phyloP scores from a whole-genome alignment of 2,888 invertebrate genomes.

The Neuroscelio doddi region DNA sequence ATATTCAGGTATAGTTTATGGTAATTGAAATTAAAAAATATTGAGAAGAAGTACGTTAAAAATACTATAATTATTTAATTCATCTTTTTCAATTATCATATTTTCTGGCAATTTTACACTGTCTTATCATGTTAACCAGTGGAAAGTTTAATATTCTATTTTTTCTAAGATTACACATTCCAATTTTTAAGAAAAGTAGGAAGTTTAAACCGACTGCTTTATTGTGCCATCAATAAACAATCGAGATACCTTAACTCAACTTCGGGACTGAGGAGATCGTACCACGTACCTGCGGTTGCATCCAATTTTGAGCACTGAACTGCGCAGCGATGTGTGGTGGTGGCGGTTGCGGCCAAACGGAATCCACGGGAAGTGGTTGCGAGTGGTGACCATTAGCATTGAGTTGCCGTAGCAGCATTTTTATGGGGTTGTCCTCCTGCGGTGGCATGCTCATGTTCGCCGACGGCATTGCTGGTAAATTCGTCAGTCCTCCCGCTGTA shows the following conservation, averaged over 20 bases:
- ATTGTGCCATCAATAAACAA: no score
- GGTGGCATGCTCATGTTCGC: slow-evolving; percentile 53
- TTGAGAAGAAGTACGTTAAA: no score
- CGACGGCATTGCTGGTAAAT: slow-evolving; percentile 66
- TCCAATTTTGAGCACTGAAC: slow-evolving; percentile 67
- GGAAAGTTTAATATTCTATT: no score
- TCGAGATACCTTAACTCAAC: not conserved
- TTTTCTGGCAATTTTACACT: no score
- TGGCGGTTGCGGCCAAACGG: slow-evolving; percentile 68
- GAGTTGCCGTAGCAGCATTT: slow-evolving; percentile 73
- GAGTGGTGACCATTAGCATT: slow-evolving; percentile 62
- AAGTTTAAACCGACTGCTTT: no score
- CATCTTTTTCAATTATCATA: no score
- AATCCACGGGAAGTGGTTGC: slow-evolving; percentile 55
- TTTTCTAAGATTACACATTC: no score
- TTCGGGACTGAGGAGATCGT: no score
- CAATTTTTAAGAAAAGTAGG: not conserved
- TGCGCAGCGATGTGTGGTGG: slow-evolving; percentile 62
- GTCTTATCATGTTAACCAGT: no score
- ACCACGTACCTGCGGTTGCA: slow-evolving; percentile 61
- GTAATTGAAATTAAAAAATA: no score
- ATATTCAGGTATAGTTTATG: no score
- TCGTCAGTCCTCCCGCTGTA: slow-evolving; percentile 25
- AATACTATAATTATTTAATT: no score
- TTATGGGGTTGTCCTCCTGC: slow-evolving; percentile 73